Evolutionary conservation across 2,113 vertebrate species (phyloP).

Genomic region (Aegotheles bennettii): DNA sequence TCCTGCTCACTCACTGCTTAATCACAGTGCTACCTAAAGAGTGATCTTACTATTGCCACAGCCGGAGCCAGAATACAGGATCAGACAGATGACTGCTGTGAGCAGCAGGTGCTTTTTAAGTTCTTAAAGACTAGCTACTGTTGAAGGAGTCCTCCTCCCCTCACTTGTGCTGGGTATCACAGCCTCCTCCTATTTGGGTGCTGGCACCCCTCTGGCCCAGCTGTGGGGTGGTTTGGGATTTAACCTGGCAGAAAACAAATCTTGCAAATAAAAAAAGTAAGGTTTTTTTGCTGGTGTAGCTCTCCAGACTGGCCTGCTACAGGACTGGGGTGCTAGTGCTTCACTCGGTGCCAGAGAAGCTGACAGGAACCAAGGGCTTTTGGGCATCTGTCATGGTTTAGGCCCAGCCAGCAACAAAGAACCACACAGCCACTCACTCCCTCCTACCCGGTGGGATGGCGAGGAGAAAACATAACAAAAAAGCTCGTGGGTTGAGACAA

Average conservation of each 20-base stretch:
- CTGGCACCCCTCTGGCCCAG: neutral
- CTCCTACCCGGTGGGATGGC: too few species aligned
- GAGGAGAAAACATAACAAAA: too few species aligned
- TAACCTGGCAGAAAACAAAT: neutral
- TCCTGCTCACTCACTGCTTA: neutral
- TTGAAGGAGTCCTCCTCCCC: neutral
- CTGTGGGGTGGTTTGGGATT: neutral
- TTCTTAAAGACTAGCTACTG: neutral
- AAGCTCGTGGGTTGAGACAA: too few species aligned
- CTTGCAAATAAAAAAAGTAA: neutral
- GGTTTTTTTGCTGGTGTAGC: neutral
- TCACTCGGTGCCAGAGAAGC: neutral
- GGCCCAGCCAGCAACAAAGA: too few species aligned
- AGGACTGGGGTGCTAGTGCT: neutral
- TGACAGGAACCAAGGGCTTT: neutral
- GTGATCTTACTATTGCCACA: neutral
- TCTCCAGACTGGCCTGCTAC: neutral
- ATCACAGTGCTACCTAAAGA: neutral
- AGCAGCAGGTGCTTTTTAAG: neutral
- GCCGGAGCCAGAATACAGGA: neutral
- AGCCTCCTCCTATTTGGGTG: neutral
- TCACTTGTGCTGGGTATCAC: neutral
- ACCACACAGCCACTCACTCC: too few species aligned
- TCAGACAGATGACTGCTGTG: neutral
- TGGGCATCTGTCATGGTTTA: too few species aligned